Conservation (phyloP, 1,140 invertebrate species). For the Euwallacea fornicatus region DNA sequence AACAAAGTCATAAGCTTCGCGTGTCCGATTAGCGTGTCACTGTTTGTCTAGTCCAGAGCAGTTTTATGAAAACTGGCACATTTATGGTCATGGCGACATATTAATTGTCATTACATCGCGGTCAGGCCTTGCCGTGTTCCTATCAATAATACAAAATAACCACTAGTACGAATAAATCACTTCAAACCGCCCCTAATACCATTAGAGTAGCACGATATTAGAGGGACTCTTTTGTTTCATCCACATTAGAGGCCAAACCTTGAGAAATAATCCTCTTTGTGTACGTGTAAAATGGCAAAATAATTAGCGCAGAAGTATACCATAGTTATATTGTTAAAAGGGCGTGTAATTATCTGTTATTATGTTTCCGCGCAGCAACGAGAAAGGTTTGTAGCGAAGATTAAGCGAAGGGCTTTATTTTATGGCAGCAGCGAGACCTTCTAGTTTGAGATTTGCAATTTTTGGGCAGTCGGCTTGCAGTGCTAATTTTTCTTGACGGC, state of each 20-base stretch:
- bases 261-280: conserved; percentile 23
- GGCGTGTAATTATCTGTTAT: conserved; percentile 33
- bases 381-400: conserved; percentile 15
- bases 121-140: neutral
- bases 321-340: conserved; percentile 26
- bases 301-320: conserved; percentile 28
- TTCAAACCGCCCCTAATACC: neutral
- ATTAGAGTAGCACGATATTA: neutral
- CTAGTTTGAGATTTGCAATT: neutral
- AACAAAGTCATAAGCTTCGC: neutral
- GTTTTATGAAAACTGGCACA: conserved; percentile 14
- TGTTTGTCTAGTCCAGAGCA: neutral
- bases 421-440: neutral
- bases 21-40: conserved; percentile 11
- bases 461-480: conserved; percentile 30
- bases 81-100: conserved; percentile 9
- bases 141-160: neutral
- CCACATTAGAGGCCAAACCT: neutral
- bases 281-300: conserved; percentile 27
- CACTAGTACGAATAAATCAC: neutral
- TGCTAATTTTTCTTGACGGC: neutral
- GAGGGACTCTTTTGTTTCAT: too few species aligned
- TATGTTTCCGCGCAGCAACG: conserved; percentile 13
- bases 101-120: conserved; percentile 9
- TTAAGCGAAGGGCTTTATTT: conserved; percentile 17